phyloP scores from a whole-genome alignment of 2,888 invertebrate genomes.

The Neelides folsomi region DNA sequence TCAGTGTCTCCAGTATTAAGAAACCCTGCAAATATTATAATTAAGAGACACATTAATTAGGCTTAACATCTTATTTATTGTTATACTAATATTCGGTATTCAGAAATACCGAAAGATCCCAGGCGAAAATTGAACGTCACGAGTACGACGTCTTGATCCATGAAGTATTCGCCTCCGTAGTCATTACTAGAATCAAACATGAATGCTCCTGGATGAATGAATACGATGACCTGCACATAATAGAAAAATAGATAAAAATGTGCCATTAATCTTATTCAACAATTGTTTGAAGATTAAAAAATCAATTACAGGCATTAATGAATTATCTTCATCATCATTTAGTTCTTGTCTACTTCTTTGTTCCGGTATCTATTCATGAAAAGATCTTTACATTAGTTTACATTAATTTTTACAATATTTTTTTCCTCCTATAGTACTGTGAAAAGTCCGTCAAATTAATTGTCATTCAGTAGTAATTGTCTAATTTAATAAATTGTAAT shows the following conservation, averaged over 20 bases:
- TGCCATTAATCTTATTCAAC: not conserved
- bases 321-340: not conserved
- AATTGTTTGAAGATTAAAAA: not conserved
- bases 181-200: constrained; percentile 26
- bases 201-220: constrained; percentile 30
- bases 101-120: constrained; percentile 20
- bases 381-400: too few relatives aligned
- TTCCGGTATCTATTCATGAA: too few relatives aligned
- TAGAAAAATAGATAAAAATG: too few relatives aligned
- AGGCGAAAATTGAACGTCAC: constrained; percentile 26
- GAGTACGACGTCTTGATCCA: constrained; percentile 29
- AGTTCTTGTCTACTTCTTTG: not conserved
- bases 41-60: not conserved
- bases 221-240: constrained; percentile 32
- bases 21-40: constrained; percentile 11
- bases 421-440: too few relatives aligned
- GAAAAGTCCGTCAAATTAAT: too few relatives aligned
- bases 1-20: constrained; percentile 17
- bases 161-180: constrained; percentile 29
- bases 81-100: not conserved
- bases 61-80: not conserved
- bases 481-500: too few relatives aligned
- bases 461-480: too few relatives aligned
- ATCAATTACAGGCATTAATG: not conserved
- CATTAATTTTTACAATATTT: too few relatives aligned